Base-by-base conservation (phyloP, 2,888 invertebrate genomes). In the Leistus spinibarbis region DNA sequence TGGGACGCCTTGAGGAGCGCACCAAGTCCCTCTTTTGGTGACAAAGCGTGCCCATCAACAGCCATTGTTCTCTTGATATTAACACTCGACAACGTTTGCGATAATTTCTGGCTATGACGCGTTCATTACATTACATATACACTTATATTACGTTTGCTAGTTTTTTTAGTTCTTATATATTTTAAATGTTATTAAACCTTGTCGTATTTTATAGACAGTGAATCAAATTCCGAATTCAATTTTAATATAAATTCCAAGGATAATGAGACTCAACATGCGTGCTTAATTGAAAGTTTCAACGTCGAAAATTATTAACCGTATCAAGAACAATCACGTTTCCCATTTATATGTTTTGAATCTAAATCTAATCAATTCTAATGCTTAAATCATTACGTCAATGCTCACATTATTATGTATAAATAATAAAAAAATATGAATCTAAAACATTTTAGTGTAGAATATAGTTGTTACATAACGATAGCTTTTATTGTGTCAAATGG, bases 51-150 rank as follows among this genome's bases (percentile, higher is more conserved):
- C 74, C 60, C 74, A 69, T 69, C 40, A 64, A 72, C 53, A 68
- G 54, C 70, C 76, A 78, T 78, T 79, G 78, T 77, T 78, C 71
- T 64, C 64, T 20, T 60, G 69, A 77, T 78, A 78, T 79, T 78
- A 79, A 77, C 77, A 76, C 77, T 77, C 69, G 75, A 78, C 67
- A 69, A 77, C 68, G 71, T 53, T 20, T 69, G 76, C 72, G 76
- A 77, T 79, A 79, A 78, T 79, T 79, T 78, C 79, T 78, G 77
- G 74, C 75, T 76, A 72, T 79, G 79, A 79, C 79, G 65, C 54
- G 60, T 66, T 66, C 66, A 20, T 66, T 66, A 66, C 17, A 40
- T 53, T 16, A n/a, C 17, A n/a, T 53, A 1, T 64, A 62, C 62
- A 10, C 57, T 57, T n/a, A n/a, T n/a, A n/a, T n/a, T n/a, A n/a